These are phyloP conservation scores for Cariama cristata DNA, from an alignment of 2,113 vertebrate genomes.

Conservation along the genomic window DNA sequence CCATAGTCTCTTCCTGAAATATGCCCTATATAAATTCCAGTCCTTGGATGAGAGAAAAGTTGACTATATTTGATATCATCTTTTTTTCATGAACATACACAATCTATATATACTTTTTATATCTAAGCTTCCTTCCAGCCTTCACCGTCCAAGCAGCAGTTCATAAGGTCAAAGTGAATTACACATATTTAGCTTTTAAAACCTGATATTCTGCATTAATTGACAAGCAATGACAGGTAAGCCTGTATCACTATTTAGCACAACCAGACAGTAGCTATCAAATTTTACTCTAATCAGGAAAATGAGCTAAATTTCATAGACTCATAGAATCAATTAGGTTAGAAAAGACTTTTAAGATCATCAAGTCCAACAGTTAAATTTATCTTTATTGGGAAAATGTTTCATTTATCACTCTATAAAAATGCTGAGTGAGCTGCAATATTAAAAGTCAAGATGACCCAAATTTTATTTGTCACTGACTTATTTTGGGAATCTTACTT, in stretches of 20 bases:
- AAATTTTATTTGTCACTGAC: neutral
- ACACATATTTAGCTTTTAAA: neutral
- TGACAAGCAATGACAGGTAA: neutral
- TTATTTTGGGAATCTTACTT: neutral
- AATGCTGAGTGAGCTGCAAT: neutral
- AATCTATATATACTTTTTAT: slow-evolving; percentile 8
- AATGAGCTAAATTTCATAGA: neutral
- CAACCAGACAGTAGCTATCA: neutral
- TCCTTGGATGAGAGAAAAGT: slow-evolving; percentile 23
- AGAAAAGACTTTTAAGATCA: neutral
- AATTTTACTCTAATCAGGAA: neutral
- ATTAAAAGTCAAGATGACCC: neutral
- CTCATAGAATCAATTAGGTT: neutral
- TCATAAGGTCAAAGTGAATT: neutral
- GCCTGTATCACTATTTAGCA: neutral
- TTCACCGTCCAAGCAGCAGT: neutral
- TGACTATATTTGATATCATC: neutral
- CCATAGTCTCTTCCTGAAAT: neutral
- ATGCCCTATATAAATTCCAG: slow-evolving; percentile 17
- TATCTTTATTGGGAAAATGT: neutral
- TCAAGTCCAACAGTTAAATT: neutral
- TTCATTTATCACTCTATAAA: neutral
- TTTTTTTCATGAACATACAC: slow-evolving; percentile 22
- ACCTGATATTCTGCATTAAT: neutral
- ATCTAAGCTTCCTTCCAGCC: neutral